Evolutionary conservation across 2,888 invertebrate species (phyloP), one percentile per base, ranked within the genome.

Genomic region (Baronia brevicornis): DNA sequence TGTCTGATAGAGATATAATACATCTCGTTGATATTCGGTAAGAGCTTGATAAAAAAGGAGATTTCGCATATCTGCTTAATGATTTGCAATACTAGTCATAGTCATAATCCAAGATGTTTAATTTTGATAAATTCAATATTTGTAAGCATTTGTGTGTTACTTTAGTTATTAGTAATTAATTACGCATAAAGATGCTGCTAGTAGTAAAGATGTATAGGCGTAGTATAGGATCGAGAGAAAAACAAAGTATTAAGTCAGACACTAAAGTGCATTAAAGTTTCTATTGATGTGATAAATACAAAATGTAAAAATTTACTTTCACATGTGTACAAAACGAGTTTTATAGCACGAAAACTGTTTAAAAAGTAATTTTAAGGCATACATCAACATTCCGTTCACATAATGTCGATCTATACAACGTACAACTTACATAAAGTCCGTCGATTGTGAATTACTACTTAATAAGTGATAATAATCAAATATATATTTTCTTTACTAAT

Each of bases 241-340:
- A 33, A 30, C 28, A 39, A 45, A 41, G 40, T 40, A 43, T 43
- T 40, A 42, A 26, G 20, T 39, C 25, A 29, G 38, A 44, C 34
- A 49, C n/a, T n/a, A 49, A 45, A 48, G 43, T 37, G 50, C 54
- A 41, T 54, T 58, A 45, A 53, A 51, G 45, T 48, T 47, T 48
- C 44, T 50, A 46, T 41, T 34, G 42, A 60, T 59, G 63, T 63
- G 65, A 63, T 66, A 63, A 54, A 49, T 46, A 47, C 50, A 46
- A 56, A 51, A 28, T 57, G 51, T 49, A 46, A 46, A 39, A 54
- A 43, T 40, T 44, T 49, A 43, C 54, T 54, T 52, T 48, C 57
- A 63, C 54, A 49, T 48, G 55, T 63, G 64, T 69, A 69, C 61
- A 70, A 59, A n/a, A n/a, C n/a, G n/a, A n/a, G n/a, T n/a, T n/a